Percentiles rank a stretch among this genome's conserved stretches.
phyloP scores from a whole-genome alignment of 2,888 invertebrate species.

The Mechanitis mazaeus region DNA sequence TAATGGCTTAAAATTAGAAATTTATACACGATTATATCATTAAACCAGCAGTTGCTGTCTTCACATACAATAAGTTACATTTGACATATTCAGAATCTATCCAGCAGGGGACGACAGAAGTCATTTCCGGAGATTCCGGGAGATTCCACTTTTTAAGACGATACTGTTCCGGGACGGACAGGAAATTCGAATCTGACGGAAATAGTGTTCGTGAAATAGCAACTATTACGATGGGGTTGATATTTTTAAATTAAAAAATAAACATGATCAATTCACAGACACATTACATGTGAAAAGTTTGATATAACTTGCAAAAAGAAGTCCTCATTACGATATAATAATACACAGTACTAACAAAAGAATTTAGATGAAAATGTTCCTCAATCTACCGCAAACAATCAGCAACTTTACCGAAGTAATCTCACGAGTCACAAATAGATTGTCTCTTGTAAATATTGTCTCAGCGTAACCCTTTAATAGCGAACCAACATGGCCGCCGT shows the following conservation, averaged over 20 bases:
- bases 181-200: slow-evolving; percentile 63
- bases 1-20: too few relatives aligned
- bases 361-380: slow-evolving; percentile 8
- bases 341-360: too few relatives aligned
- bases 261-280: neutral
- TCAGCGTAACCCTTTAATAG: slow-evolving; percentile 35
- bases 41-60: neutral
- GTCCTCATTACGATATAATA: too few relatives aligned
- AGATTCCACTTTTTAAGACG: slow-evolving; percentile 71
- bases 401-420: slow-evolving; percentile 28
- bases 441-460: slow-evolving; percentile 34
- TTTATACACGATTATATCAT: neutral
- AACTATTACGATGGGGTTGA: slow-evolving; percentile 38
- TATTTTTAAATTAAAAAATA: slow-evolving; percentile 11
- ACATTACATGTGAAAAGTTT: neutral
- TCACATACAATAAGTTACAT: neutral
- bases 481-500: slow-evolving; percentile 35
- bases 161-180: slow-evolving; percentile 51
- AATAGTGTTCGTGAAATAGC: slow-evolving; percentile 65
- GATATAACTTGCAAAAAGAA: too few relatives aligned
- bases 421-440: slow-evolving; percentile 35
- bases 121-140: slow-evolving; percentile 66
- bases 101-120: slow-evolving; percentile 52
- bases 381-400: slow-evolving; percentile 17
- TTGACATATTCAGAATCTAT: slow-evolving; percentile 6